A percentile compares a stretch with the other conserved stretches of the same genome.
Conservation (phyloP, 2,113 vertebrate genomes). For the Lanius collurio region DNA sequence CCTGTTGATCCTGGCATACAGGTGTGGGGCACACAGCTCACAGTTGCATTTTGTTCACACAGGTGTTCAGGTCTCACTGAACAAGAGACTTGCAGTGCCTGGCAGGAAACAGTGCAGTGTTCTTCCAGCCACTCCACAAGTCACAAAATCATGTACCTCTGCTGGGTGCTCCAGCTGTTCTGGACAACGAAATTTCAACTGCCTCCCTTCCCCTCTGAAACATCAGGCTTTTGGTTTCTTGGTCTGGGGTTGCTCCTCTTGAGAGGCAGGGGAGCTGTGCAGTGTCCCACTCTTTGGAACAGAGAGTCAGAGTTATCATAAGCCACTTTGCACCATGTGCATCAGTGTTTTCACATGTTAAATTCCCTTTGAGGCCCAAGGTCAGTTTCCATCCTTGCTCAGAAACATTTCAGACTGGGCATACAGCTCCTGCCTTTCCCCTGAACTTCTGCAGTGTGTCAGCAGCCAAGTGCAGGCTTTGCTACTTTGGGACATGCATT, state of each 20-base stretch:
- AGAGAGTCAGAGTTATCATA: background rate
- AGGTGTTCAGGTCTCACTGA: background rate
- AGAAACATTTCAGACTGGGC: background rate
- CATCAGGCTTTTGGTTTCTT: background rate
- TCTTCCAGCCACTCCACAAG: background rate
- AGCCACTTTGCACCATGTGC: rapidly evolving
- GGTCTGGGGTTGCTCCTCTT: background rate
- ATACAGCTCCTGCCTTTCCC: background rate
- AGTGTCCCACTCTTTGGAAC: rapidly evolving
- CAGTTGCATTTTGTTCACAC: background rate
- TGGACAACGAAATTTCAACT: background rate
- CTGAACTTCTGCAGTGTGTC: no score
- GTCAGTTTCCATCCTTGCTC: background rate
- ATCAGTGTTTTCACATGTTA: background rate
- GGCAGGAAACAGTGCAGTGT: rapidly evolving
- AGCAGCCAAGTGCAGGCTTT: background rate
- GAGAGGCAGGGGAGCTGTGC: background rate
- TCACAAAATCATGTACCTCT: background rate
- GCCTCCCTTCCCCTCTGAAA: rapidly evolving
- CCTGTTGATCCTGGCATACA: background rate
- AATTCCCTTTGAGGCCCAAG: background rate
- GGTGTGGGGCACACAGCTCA: background rate
- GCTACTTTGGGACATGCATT: background rate
- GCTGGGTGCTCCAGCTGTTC: background rate
- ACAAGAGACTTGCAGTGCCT: background rate